Conservation (phyloP, 2,888 invertebrate genomes). For the Drosophila anomalata region DNA sequence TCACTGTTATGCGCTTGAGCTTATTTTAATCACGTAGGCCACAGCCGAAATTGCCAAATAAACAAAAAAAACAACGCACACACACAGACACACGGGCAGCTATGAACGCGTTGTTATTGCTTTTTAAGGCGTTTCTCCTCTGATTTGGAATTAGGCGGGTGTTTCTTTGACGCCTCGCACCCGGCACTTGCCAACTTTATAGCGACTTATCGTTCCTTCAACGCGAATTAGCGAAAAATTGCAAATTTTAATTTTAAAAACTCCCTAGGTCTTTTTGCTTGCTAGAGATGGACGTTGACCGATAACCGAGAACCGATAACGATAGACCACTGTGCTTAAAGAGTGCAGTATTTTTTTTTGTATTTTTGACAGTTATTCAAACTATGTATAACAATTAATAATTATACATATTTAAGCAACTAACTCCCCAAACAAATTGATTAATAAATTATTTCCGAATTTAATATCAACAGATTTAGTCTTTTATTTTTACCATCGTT, state of each 20-base stretch:
- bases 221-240: slow-evolving; percentile 1
- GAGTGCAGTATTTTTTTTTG: not conserved
- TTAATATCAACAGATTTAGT: not conserved
- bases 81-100: slow-evolving; percentile 43
- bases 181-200: not conserved
- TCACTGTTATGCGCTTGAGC: slow-evolving; percentile 43
- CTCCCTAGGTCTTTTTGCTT: slow-evolving; percentile 7
- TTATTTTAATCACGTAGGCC: slow-evolving; percentile 76
- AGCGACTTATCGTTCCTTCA: not conserved
- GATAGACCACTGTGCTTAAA: not conserved
- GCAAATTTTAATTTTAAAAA: not conserved
- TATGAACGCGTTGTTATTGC: slow-evolving; percentile 44
- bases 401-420: not conserved
- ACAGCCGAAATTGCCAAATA: slow-evolving; percentile 29
- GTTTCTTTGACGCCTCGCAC: not conserved
- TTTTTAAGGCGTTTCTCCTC: slow-evolving; percentile 9
- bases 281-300: slow-evolving; percentile 27
- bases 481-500: not conserved
- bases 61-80: slow-evolving; percentile 43
- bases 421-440: not conserved
- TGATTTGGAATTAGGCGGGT: not conserved
- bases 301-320: slow-evolving; percentile 12
- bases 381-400: not conserved
- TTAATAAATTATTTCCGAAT: not conserved
- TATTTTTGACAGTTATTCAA: not conserved